Base-by-base conservation (phyloP, 1,140 invertebrate species). In the Amphibalanus amphitrite region DNA sequence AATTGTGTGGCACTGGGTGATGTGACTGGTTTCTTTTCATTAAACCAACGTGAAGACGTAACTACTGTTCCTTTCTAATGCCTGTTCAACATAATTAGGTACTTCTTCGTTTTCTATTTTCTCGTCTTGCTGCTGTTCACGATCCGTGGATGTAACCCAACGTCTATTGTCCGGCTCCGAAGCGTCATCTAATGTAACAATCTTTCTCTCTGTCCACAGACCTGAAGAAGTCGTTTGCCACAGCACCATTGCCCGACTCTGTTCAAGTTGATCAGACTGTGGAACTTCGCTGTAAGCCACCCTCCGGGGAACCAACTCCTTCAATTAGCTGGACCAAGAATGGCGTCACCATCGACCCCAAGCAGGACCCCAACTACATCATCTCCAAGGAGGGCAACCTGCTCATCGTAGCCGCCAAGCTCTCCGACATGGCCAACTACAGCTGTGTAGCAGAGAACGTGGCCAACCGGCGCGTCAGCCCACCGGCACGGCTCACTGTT, bases 371-470 rank as follows among this genome's bases (percentile, higher is more conserved):
- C 23, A 84, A 83, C 72, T 81, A 81, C 73, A 84, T 84, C 72
- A 87, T 91, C 72, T 91, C 93, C 26, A 88, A 88, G 74, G 92
- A 93, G 79, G 92, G 92, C 0, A 90, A 90, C 78, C 83, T 98
- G 30, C 86, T 97, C 13, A 89, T 99, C 72, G 89, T 90, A 71
- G 89, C 95, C 78, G 92, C 93, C 38, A 83, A 89, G 33, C 83
- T 92, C 25, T 85, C 86, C 76, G 92, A 96, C 80, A 89, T 88
- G 79, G 95, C 91, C 70, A 98, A 98, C 84, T 99, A 97, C 82
- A 95, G 91, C 70, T 99, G 96, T 80, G 93, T 93, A 64, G 95
- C 95, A 3, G 90, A 93, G 80, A 98, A 98, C 80, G 87, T 95
- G 29, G 95, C 94, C 0, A 92, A 89, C 23, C 89, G 89, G 77